Conservation (phyloP, 1,140 invertebrate genomes). For the Mesaphorura yosii region DNA sequence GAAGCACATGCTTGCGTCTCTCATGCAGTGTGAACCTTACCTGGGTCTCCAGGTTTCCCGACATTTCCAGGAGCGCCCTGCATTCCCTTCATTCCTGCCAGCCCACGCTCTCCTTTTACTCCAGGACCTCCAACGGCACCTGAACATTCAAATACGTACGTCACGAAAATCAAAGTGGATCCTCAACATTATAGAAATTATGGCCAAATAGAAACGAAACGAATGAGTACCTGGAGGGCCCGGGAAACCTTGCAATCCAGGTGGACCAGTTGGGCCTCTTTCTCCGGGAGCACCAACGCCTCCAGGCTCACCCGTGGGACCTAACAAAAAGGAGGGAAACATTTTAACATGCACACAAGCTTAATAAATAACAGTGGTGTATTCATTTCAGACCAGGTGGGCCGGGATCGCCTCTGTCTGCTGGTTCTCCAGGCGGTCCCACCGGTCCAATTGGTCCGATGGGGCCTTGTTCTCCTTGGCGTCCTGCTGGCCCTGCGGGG, state of each 20-base stretch:
- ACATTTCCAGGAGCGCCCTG: slow-evolving; percentile 54
- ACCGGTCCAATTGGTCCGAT: slow-evolving; percentile 53
- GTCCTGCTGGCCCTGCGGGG: slow-evolving; percentile 54
- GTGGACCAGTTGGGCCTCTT: slow-evolving; percentile 46
- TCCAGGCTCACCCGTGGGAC: slow-evolving; percentile 57
- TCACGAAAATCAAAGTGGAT: not conserved
- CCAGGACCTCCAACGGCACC: slow-evolving; percentile 55
- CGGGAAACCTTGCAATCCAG: slow-evolving; percentile 40
- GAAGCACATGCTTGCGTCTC: no score
- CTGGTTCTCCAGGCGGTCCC: slow-evolving; percentile 62
- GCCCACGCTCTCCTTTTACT: slow-evolving; percentile 58
- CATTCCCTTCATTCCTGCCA: slow-evolving; percentile 53
- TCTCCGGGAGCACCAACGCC: slow-evolving; percentile 56
- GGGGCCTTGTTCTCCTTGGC: slow-evolving; percentile 55
- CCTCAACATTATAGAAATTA: not conserved
- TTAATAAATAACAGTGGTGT: no score
- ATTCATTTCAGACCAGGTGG: slow-evolving; percentile 53
- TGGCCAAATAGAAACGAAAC: no score
- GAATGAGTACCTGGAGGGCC: no score
- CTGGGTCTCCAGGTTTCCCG: slow-evolving; percentile 40
- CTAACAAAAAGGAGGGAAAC: slow-evolving; percentile 3
- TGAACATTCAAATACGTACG: no score
- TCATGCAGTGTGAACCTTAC: slow-evolving; percentile 15
- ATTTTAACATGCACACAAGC: not conserved
- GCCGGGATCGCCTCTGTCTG: slow-evolving; percentile 60